A percentile compares a stretch with the other conserved stretches of the same genome.
Evolutionary conservation across 2,113 vertebrate genomes (phyloP).

Genomic region (Zapornia atra): DNA sequence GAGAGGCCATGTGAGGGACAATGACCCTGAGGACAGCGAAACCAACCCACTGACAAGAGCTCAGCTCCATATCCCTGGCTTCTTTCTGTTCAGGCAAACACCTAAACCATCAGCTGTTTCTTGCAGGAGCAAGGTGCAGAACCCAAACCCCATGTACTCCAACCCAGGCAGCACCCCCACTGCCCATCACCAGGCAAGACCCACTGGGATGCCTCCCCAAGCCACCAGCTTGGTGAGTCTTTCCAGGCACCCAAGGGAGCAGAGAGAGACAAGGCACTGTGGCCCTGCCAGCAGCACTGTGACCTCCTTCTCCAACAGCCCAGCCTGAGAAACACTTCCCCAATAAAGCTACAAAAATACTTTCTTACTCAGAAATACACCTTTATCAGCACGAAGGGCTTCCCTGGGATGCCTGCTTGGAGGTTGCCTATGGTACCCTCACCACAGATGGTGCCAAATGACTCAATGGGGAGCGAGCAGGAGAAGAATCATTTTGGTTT

Average conservation of each 20-base stretch:
- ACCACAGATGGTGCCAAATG: not conserved
- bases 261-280: not conserved
- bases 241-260: not conserved
- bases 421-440: not conserved
- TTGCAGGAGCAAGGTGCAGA: not conserved
- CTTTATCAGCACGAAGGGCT: not conserved
- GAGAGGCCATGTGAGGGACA: not conserved
- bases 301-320: not conserved
- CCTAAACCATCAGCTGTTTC: not conserved
- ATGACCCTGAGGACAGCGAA: not conserved
- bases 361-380: rapidly evolving
- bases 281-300: not conserved
- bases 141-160: not conserved
- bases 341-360: not conserved
- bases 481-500: not conserved
- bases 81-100: not conserved
- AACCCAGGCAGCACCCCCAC: rapidly evolving
- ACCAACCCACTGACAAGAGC: not conserved
- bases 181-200: not conserved
- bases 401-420: not conserved
- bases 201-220: rapidly evolving
- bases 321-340: not conserved
- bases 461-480: rapidly evolving
- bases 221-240: not conserved
- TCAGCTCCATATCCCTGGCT: not conserved